Percentiles rank a stretch among this genome's conserved stretches.
These are phyloP conservation scores for Dendronephthya gigantea DNA, from an alignment of 64 coral and sea anemone genomes.

Conservation along the genomic window DNA sequence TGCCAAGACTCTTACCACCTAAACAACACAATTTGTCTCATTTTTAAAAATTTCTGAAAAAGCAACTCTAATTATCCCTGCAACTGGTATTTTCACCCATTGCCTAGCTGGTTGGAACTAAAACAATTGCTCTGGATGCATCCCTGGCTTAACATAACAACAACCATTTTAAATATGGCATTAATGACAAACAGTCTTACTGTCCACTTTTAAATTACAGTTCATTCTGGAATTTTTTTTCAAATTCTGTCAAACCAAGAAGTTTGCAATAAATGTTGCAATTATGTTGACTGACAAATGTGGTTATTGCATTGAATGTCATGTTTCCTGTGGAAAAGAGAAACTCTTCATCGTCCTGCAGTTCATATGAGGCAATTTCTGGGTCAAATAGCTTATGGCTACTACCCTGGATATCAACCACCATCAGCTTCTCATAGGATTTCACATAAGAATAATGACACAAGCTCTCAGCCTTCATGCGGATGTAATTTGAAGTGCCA, in stretches of 20 bases:
- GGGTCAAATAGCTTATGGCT: constrained; percentile 9
- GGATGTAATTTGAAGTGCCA: not conserved
- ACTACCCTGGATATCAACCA: not conserved
- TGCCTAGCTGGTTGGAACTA: too few relatives aligned
- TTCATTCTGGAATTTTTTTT: not conserved
- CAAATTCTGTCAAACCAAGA: not conserved
- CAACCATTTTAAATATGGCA: too few relatives aligned
- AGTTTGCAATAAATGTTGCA: constrained; percentile 1
- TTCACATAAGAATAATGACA: not conserved
- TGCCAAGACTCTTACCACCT: too few relatives aligned
- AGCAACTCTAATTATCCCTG: too few relatives aligned
- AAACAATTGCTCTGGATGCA: too few relatives aligned
- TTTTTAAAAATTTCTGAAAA: too few relatives aligned
- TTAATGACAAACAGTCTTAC: too few relatives aligned
- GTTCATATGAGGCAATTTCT: not conserved
- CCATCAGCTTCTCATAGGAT: not conserved
- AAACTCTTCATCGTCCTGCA: not conserved
- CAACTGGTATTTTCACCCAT: too few relatives aligned
- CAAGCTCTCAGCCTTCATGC: constrained; percentile 1
- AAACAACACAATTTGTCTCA: too few relatives aligned
- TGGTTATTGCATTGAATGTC: not conserved
- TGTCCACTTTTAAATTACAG: not conserved
- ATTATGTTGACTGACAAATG: not conserved
- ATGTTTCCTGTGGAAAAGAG: not conserved
- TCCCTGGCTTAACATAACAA: too few relatives aligned